Conservation (phyloP, 1,140 invertebrate species). For the Neomicropteryx cornuta region DNA sequence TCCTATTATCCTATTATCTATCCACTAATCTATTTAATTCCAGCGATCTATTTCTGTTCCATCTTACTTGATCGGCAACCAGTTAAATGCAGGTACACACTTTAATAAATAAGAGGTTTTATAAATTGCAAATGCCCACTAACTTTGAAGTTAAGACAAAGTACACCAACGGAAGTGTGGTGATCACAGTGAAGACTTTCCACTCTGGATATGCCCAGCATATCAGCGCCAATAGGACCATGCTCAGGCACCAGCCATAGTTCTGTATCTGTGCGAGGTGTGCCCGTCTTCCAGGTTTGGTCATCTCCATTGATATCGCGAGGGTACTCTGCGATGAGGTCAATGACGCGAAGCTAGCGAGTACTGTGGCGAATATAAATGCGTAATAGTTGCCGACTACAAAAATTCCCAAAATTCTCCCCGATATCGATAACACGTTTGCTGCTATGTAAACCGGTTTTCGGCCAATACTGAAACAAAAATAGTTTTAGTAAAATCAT, state of each 20-base stretch:
- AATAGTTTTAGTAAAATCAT: slow-evolving; percentile 2
- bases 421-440: slow-evolving; percentile 27
- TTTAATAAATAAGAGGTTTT: too few relatives aligned
- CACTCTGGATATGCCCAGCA: slow-evolving; percentile 37
- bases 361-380: slow-evolving; percentile 32
- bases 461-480: slow-evolving; percentile 38
- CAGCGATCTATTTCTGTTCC: too few relatives aligned
- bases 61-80: too few relatives aligned
- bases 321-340: slow-evolving; percentile 38
- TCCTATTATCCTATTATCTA: too few relatives aligned
- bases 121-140: too few relatives aligned
- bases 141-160: too few relatives aligned
- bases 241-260: slow-evolving; percentile 31
- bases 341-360: slow-evolving; percentile 29
- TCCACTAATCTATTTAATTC: too few relatives aligned
- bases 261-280: slow-evolving; percentile 11
- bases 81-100: too few relatives aligned
- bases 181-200: slow-evolving; percentile 30
- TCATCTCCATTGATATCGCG: slow-evolving; percentile 37
- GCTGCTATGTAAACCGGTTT: slow-evolving; percentile 34
- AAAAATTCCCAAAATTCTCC: slow-evolving; percentile 29
- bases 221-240: slow-evolving; percentile 34
- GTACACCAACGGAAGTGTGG: slow-evolving; percentile 23
- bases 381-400: slow-evolving; percentile 28
- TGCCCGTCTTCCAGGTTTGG: slow-evolving; percentile 11